Evolutionary conservation across 2,113 vertebrate species (phyloP).

Genomic region (Helogale parvula): DNA sequence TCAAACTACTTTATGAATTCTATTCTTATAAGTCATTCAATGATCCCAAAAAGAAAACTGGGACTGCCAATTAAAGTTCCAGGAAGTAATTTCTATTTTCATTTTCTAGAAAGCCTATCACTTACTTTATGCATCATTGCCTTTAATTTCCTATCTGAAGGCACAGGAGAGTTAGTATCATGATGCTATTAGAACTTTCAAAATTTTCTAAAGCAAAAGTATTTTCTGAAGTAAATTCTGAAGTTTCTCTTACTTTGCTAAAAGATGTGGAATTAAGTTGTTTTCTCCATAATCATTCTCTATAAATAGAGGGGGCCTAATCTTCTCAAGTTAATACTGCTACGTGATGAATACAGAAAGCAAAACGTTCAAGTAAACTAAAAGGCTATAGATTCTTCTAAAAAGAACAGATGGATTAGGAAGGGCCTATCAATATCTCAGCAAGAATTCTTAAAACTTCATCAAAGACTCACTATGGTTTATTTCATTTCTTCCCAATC

Average conservation of each 20-base stretch:
- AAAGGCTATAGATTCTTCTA: background rate
- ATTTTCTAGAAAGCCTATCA: background rate
- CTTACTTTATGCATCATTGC: background rate
- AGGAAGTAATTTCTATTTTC: background rate
- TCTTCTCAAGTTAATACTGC: background rate
- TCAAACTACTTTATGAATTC: background rate
- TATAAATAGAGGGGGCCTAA: background rate
- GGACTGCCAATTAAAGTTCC: background rate
- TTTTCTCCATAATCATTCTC: background rate
- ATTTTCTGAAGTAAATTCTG: background rate
- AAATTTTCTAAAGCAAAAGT: conserved; percentile 13
- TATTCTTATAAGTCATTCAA: background rate
- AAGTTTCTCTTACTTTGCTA: conserved; percentile 21
- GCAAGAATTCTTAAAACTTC: background rate
- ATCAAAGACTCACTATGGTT: background rate
- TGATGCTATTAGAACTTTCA: conserved; percentile 3
- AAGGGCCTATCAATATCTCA: background rate
- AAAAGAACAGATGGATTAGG: background rate
- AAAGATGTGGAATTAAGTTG: conserved; percentile 36
- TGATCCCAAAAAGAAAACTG: background rate
- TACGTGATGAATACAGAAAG: conserved; percentile 1
- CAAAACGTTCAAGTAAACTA: background rate
- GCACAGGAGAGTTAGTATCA: background rate
- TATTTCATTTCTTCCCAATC: background rate
- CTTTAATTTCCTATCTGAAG: conserved; percentile 11